phyloP scores from a whole-genome alignment of 2,113 vertebrate genomes.

The Sitta europaea region DNA sequence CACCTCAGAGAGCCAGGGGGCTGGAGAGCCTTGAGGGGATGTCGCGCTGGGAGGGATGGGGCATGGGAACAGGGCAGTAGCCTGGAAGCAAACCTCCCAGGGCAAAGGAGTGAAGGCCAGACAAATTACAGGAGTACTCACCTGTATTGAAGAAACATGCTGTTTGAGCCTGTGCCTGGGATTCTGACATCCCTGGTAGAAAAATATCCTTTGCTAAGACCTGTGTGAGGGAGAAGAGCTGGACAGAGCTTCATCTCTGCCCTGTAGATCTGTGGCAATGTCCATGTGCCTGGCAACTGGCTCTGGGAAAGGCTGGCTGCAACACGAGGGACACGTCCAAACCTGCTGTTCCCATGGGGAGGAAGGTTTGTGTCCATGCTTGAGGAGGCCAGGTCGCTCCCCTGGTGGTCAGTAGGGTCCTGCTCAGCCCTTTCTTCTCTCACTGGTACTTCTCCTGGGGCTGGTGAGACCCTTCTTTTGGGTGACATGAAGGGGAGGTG shows the following conservation, averaged over 20 bases:
- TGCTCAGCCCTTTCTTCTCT: background rate
- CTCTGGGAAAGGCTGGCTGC: background rate
- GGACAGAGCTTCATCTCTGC: background rate
- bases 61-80: background rate
- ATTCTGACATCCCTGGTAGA: background rate
- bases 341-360: conserved; percentile 23
- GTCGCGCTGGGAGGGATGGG: background rate
- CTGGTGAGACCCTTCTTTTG: background rate
- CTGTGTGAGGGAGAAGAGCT: background rate
- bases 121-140: background rate
- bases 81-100: background rate
- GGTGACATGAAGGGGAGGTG: background rate
- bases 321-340: fast-evolving
- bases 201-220: background rate
- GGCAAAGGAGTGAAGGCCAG: background rate
- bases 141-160: background rate
- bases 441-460: background rate
- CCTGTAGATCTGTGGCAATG: background rate
- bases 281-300: fast-evolving
- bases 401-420: background rate
- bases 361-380: background rate
- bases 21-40: background rate
- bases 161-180: background rate
- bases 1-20: background rate
- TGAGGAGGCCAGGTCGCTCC: background rate